phyloP scores from a whole-genome alignment of 2,888 invertebrate species.

The Eurois occulta region DNA sequence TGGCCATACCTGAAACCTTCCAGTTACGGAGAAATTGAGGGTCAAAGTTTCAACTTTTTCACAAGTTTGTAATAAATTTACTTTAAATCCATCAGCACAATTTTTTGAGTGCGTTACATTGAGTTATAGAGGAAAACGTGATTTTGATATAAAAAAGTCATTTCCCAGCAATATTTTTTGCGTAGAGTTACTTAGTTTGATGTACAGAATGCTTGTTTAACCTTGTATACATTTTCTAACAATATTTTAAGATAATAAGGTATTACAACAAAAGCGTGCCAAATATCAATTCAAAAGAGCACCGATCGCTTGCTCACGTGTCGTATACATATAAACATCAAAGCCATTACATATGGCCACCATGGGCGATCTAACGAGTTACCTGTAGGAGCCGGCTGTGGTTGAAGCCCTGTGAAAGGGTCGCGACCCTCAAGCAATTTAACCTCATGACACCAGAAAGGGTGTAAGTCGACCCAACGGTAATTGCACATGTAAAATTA shows the following conservation, averaged over 20 bases:
- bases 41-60: no score
- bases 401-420: slow-evolving; percentile 53
- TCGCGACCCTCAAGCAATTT: slow-evolving; percentile 48
- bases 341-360: slow-evolving; percentile 36
- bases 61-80: no score
- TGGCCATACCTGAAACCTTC: no score
- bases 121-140: no score
- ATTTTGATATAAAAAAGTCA: no score
- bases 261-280: not conserved
- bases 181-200: no score
- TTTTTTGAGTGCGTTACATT: no score
- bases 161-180: no score
- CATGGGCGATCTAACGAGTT: slow-evolving; percentile 34
- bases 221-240: not conserved
- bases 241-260: not conserved
- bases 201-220: not conserved
- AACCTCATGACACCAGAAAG: slow-evolving; percentile 39
- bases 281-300: not conserved
- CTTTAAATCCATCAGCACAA: no score
- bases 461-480: slow-evolving; percentile 38
- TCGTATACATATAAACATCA: slow-evolving; percentile 13
- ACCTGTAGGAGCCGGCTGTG: slow-evolving; percentile 50
- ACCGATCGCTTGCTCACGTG: slow-evolving; percentile 1
- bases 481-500: slow-evolving; percentile 49
- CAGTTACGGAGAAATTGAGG: no score